phyloP scores from a whole-genome alignment of 2,797 vertebrate species.

The Tauraco hartlaubi region DNA sequence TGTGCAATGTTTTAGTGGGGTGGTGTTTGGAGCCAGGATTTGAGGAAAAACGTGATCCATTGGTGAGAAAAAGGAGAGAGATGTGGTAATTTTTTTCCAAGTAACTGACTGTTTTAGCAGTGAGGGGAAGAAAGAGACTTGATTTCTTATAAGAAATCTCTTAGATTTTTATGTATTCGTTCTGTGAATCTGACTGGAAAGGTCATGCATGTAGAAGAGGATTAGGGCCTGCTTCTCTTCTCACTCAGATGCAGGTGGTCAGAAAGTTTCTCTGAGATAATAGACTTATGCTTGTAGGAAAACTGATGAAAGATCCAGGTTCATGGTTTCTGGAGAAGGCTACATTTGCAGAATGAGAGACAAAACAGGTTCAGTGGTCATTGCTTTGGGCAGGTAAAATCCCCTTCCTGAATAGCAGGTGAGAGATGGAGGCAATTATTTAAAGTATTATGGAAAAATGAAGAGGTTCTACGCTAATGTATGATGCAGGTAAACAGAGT shows the following conservation, averaged over 20 bases:
- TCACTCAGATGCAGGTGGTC: neutral
- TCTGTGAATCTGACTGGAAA: neutral
- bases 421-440: neutral
- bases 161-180: neutral
- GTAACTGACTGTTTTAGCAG: neutral
- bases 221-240: neutral
- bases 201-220: neutral
- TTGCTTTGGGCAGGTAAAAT: neutral
- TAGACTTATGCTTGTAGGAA: neutral
- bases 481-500: neutral
- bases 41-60: neutral
- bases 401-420: neutral
- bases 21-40: neutral
- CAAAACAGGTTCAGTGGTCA: neutral
- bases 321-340: neutral
- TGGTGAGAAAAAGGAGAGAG: neutral
- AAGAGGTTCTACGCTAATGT: neutral
- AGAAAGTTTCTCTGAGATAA: neutral
- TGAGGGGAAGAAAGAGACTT: neutral
- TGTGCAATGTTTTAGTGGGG: neutral
- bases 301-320: neutral
- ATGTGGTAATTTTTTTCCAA: neutral
- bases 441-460: neutral
- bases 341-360: neutral
- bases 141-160: neutral